Percentiles rank a stretch among this genome's conserved stretches.
These are phyloP conservation scores for Nipponacmea schrenckii DNA, from an alignment of 2,888 invertebrate species.

Conservation along the genomic window DNA sequence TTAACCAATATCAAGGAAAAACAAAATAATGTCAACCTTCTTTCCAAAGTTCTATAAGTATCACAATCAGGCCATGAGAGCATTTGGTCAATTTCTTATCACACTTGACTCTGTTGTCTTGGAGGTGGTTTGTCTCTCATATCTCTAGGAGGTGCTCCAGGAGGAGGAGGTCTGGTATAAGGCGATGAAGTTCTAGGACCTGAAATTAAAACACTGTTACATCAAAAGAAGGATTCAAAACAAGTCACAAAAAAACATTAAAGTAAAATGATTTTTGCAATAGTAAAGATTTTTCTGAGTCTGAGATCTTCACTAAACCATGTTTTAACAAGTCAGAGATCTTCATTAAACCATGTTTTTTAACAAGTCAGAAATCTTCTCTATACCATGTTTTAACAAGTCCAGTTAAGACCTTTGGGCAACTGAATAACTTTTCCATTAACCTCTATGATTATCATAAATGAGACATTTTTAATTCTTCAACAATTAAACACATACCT, in stretches of 20 bases:
- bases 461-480: no score
- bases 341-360: no score
- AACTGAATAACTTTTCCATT: no score
- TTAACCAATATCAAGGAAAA: no score
- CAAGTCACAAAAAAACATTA: background rate
- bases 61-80: background rate
- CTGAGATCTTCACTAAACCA: background rate
- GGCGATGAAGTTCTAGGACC: slow-evolving; percentile 35
- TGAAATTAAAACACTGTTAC: slow-evolving; percentile 2
- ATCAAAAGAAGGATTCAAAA: background rate
- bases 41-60: background rate
- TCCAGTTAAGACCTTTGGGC: no score
- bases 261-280: background rate
- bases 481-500: slow-evolving; percentile 13
- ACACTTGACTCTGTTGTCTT: slow-evolving; percentile 54
- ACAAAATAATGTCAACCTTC: no score
- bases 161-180: slow-evolving; percentile 35
- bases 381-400: no score
- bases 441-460: no score
- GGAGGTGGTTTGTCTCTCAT: slow-evolving; percentile 29
- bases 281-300: background rate
- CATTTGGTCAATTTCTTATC: slow-evolving; percentile 19
- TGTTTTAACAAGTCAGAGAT: no score
- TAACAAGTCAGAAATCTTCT: no score
- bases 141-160: slow-evolving; percentile 9